Evolutionary conservation across 1,140 invertebrate species (phyloP).

Genomic region (Drosophila equinoxialis): DNA sequence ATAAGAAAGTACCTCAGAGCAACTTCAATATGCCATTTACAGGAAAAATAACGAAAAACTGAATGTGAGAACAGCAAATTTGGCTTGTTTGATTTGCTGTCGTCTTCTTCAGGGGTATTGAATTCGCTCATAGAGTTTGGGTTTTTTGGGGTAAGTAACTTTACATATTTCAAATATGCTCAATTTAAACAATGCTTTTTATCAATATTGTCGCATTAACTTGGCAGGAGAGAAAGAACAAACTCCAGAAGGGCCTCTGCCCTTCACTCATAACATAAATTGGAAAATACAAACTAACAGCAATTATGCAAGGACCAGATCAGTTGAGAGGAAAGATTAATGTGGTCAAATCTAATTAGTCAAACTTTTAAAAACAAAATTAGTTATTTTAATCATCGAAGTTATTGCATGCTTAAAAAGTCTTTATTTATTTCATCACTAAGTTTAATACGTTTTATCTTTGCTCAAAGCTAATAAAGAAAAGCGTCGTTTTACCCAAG

Average conservation of each 20-base stretch:
- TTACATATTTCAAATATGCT: neutral
- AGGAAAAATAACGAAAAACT: neutral
- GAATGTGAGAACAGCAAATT: neutral
- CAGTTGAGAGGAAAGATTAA: too few species aligned
- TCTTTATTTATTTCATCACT: neutral
- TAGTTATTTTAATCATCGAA: neutral
- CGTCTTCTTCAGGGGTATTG: neutral
- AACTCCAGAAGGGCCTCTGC: too few species aligned
- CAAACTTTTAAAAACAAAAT: too few species aligned
- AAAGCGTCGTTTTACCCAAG: neutral
- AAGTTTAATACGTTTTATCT: neutral
- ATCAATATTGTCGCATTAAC: too few species aligned
- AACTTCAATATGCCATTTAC: conserved; percentile 11
- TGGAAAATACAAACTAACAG: too few species aligned
- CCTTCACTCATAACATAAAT: too few species aligned
- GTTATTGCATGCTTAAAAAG: neutral
- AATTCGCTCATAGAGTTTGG: neutral
- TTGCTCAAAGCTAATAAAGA: neutral
- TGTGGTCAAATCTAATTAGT: too few species aligned
- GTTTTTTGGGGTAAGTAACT: neutral
- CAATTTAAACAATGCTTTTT: neutral
- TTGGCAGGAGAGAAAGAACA: too few species aligned
- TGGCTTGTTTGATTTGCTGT: neutral
- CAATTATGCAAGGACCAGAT: too few species aligned
- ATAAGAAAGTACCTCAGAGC: conserved; percentile 1